phyloP scores from a whole-genome alignment of 2,888 invertebrate species.

The Agrochola macilenta region DNA sequence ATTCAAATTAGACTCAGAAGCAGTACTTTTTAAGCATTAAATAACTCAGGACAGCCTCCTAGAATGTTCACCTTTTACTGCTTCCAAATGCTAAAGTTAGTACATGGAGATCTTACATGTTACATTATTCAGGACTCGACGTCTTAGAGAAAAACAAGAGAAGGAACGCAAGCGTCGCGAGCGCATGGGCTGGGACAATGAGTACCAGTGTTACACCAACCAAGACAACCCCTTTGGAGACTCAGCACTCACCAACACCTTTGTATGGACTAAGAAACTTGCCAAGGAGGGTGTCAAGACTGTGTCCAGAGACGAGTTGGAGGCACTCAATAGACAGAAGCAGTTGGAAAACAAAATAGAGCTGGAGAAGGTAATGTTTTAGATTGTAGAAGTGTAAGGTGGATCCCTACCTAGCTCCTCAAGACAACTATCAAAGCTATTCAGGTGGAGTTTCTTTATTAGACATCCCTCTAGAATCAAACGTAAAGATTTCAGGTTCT shows the following conservation, averaged over 20 bases:
- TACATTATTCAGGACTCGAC: conserved; percentile 86
- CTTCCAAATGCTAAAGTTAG: neutral
- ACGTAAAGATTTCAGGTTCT: neutral
- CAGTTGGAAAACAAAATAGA: conserved; percentile 98
- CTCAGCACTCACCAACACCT: conserved; percentile 97
- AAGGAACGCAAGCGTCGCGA: conserved; percentile 97
- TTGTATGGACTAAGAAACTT: conserved; percentile 99
- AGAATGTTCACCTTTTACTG: neutral
- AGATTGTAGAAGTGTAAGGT: neutral
- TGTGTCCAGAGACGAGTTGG: conserved; percentile 94
- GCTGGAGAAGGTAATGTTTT: conserved; percentile 94
- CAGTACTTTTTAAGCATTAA: neutral
- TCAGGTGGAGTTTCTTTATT: neutral
- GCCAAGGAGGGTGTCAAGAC: conserved; percentile 97
- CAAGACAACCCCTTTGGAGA: conserved; percentile 99
- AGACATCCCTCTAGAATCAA: neutral
- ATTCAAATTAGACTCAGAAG: neutral
- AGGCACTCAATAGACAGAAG: conserved; percentile 95
- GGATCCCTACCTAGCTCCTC: neutral
- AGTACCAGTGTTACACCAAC: conserved; percentile 99
- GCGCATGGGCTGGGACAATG: conserved; percentile 99
- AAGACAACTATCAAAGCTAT: neutral
- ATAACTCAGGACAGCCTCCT: neutral
- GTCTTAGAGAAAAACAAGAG: conserved; percentile 97
- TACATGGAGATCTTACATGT: neutral